These are phyloP conservation scores for Erpobdella octoculata DNA, from an alignment of 2,888 invertebrate species.

Conservation along the genomic window DNA sequence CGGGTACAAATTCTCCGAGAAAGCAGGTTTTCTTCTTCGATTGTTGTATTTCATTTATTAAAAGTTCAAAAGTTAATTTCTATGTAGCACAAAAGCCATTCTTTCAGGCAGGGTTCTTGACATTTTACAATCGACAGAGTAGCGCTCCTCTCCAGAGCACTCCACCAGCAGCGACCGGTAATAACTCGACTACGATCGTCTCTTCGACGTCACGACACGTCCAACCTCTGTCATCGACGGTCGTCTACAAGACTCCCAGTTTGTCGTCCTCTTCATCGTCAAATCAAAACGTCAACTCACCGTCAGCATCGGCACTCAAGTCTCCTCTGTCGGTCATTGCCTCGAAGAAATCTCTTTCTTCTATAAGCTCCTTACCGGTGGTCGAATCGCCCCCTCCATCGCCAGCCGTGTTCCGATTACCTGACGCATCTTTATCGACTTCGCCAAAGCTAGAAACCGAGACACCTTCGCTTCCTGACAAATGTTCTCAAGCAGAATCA, in stretches of 20 bases:
- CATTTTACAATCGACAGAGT: slow-evolving; percentile 2
- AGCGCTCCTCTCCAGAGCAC: background rate
- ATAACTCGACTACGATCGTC: background rate
- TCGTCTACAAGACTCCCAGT: background rate
- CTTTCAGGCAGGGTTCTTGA: slow-evolving; percentile 10
- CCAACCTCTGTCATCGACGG: background rate
- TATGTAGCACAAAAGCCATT: no score
- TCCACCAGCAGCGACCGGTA: background rate
- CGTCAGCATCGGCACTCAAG: background rate
- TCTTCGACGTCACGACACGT: no score
- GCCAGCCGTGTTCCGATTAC: background rate
- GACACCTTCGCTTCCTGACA: no score
- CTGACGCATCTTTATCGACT: no score
- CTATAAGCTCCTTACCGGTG: slow-evolving; percentile 11
- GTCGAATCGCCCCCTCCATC: background rate
- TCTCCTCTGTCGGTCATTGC: slow-evolving; percentile 10
- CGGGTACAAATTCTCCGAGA: no score
- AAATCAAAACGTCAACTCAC: slow-evolving; percentile 10
- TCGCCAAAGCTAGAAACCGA: no score
- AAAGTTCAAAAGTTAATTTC: no score
- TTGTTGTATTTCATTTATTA: no score
- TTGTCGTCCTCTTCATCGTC: slow-evolving; percentile 9
- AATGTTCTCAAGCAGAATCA: no score
- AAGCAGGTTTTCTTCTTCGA: no score
- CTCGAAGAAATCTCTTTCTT: slow-evolving; percentile 12